Percentiles rank a stretch among this genome's conserved stretches.
Evolutionary conservation across 2,797 vertebrate species (phyloP).

Genomic region (Cynodonichthys magdalenae): DNA sequence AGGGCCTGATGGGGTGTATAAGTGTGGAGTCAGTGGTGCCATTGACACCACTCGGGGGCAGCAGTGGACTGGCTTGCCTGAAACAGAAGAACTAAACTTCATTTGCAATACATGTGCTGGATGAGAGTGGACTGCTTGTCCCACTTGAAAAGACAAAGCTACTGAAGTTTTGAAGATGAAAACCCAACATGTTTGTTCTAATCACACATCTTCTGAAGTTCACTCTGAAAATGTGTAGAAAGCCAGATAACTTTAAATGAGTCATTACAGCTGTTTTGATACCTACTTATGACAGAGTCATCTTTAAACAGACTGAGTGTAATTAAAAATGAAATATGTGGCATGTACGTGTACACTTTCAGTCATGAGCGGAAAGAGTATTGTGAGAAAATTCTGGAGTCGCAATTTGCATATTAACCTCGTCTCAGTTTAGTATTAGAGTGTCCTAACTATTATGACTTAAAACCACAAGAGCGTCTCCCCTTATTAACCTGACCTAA

Average conservation of each 20-base stretch:
- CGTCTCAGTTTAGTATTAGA: conserved; percentile 56
- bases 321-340: conserved; percentile 50
- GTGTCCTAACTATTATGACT: conserved; percentile 27
- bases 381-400: conserved; percentile 76
- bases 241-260: conserved; percentile 5
- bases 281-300: conserved; percentile 24
- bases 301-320: conserved; percentile 47
- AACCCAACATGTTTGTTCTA: background rate
- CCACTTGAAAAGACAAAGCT: background rate
- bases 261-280: conserved; percentile 11
- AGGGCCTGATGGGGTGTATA: conserved; percentile 37
- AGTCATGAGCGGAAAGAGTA: conserved; percentile 66
- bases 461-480: conserved; percentile 35
- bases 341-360: conserved; percentile 62
- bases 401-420: conserved; percentile 80
- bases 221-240: conserved; percentile 3
- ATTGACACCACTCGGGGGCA: conserved; percentile 74
- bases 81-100: conserved; percentile 68
- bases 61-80: conserved; percentile 67
- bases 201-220: background rate
- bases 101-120: conserved; percentile 56
- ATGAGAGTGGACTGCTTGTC: conserved; percentile 6
- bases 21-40: conserved; percentile 63
- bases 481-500: conserved; percentile 50
- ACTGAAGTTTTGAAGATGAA: conserved; percentile 1